phyloP scores from a whole-genome alignment of 2,797 vertebrate genomes.

The Australoheros facetus region DNA sequence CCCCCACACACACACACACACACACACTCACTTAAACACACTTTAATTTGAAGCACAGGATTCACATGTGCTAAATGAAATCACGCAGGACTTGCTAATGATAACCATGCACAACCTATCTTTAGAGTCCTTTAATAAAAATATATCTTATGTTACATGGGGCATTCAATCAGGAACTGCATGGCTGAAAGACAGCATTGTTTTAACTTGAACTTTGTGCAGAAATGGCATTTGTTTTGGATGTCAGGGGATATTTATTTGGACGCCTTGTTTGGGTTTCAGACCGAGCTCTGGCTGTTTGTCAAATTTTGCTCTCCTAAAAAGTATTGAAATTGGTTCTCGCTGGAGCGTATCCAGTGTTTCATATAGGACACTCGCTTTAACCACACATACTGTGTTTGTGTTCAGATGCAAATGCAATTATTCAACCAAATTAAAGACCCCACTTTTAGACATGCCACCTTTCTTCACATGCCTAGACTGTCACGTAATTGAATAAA shows the following conservation, averaged over 20 bases:
- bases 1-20: too few relatives aligned
- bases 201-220: constrained; percentile 60
- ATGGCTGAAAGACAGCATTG: constrained; percentile 63
- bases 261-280: constrained; percentile 49
- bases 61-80: constrained; percentile 50
- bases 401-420: constrained; percentile 36
- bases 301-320: constrained; percentile 36
- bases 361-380: constrained; percentile 14
- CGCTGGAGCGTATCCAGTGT: constrained; percentile 30
- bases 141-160: background rate
- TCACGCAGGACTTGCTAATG: constrained; percentile 50
- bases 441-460: background rate
- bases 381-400: constrained; percentile 1
- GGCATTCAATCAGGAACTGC: constrained; percentile 21
- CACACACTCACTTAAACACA: too few relatives aligned
- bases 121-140: background rate
- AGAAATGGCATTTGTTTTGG: constrained; percentile 51
- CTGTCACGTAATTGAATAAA: constrained; percentile 40
- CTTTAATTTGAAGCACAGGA: constrained; percentile 61
- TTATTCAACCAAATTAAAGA: constrained; percentile 28
- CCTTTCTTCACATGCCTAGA: constrained; percentile 26
- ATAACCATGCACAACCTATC: constrained; percentile 13
- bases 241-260: constrained; percentile 54
- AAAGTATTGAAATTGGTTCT: constrained; percentile 25
- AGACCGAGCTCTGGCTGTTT: constrained; percentile 36